phyloP scores from a whole-genome alignment of 2,888 invertebrate genomes.

The Dusona sp. region DNA sequence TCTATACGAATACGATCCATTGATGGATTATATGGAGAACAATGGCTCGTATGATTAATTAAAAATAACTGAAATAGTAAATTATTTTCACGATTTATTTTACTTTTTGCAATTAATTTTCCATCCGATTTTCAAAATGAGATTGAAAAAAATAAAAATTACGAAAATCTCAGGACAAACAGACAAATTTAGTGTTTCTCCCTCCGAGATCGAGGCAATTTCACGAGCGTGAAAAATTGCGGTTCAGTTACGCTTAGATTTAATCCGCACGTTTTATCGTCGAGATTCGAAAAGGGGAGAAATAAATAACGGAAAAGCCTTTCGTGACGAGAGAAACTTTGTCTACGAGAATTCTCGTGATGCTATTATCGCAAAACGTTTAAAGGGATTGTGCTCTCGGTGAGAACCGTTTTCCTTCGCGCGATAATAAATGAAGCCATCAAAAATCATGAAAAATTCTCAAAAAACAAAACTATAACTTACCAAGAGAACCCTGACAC shows the following conservation, averaged over 20 bases:
- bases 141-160: background rate
- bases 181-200: background rate
- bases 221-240: conserved; percentile 27
- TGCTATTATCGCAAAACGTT: conserved; percentile 42
- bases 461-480: conserved; percentile 41
- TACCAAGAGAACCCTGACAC: too few relatives aligned
- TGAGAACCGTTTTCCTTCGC: conserved; percentile 3
- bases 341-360: conserved; percentile 29
- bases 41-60: conserved; percentile 24
- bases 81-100: background rate
- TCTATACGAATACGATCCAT: conserved; percentile 23
- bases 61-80: background rate
- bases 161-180: background rate
- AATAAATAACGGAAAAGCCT: conserved; percentile 2
- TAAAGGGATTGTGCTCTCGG: background rate
- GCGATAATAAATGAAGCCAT: conserved; percentile 1
- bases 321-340: conserved; percentile 33
- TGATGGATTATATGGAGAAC: conserved; percentile 30
- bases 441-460: too few relatives aligned
- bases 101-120: background rate
- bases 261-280: conserved; percentile 50
- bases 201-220: conserved; percentile 14
- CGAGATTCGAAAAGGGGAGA: conserved; percentile 27
- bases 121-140: background rate
- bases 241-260: conserved; percentile 5